phyloP scores from a whole-genome alignment of 1,140 invertebrate species.

The Ooceraea biroi region DNA sequence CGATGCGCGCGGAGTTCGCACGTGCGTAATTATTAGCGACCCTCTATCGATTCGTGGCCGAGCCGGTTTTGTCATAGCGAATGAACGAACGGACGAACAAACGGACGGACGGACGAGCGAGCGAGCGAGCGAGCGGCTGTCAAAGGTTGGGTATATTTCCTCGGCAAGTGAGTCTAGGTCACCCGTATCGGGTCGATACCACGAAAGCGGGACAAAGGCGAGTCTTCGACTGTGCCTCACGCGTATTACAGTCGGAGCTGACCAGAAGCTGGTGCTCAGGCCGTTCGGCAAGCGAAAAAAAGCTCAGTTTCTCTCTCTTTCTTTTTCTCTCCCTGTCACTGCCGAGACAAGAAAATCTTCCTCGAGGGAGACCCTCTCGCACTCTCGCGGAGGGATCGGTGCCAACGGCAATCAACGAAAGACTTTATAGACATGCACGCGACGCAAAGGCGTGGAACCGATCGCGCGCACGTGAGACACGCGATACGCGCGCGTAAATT shows the following conservation, averaged over 20 bases:
- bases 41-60: conserved; percentile 64
- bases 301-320: not conserved
- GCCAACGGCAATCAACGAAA: conserved; percentile 8
- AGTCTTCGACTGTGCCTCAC: conserved; percentile 64
- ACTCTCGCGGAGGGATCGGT: not conserved
- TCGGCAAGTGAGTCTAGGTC: conserved; percentile 76
- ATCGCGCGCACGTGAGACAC: conserved; percentile 37
- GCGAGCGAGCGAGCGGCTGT: conserved; percentile 66
- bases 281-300: conserved; percentile 10
- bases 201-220: conserved; percentile 76
- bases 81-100: conserved; percentile 58
- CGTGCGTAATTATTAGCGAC: conserved; percentile 72
- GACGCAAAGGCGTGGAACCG: conserved; percentile 5
- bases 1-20: conserved; percentile 40
- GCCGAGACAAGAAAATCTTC: not conserved
- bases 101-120: conserved; percentile 60
- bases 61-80: conserved; percentile 63
- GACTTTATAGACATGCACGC: conserved; percentile 21
- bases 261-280: conserved; percentile 33
- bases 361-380: not conserved
- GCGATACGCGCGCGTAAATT: conserved; percentile 25
- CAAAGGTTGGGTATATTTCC: conserved; percentile 75
- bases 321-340: not conserved
- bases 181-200: conserved; percentile 76
- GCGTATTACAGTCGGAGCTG: conserved; percentile 57